Evolutionary conservation across 1,140 invertebrate species (phyloP).

Genomic region (Tribolium castaneum): DNA sequence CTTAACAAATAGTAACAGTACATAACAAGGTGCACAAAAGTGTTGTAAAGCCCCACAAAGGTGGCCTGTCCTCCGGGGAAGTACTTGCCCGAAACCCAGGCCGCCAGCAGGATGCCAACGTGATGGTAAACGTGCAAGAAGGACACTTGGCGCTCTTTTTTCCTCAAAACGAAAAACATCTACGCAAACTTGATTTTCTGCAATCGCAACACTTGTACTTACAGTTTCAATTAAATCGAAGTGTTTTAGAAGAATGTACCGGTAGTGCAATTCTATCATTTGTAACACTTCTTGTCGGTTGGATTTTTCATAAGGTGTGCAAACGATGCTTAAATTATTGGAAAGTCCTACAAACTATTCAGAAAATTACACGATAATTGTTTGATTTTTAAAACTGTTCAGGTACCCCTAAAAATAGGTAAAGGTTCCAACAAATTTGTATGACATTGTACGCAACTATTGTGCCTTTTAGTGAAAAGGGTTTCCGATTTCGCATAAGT

Average conservation of each 20-base stretch:
- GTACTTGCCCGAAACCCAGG: constrained; percentile 83
- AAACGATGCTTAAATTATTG: background rate
- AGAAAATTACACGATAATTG: background rate
- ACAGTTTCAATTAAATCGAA: constrained; percentile 6
- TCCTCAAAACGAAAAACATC: constrained; percentile 87
- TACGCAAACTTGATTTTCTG: background rate
- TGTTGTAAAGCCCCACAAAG: constrained; percentile 83
- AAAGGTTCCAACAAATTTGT: background rate
- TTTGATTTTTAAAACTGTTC: background rate
- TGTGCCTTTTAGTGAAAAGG: background rate
- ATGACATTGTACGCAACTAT: background rate
- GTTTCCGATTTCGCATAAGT: background rate
- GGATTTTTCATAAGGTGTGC: background rate
- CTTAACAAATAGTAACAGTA: constrained; percentile 81
- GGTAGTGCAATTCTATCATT: background rate
- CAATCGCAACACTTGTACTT: background rate
- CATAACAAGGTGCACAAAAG: constrained; percentile 88
- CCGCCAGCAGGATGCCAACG: constrained; percentile 83
- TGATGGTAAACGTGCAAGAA: constrained; percentile 94
- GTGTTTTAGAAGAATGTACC: background rate
- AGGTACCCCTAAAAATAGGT: background rate
- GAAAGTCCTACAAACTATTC: background rate
- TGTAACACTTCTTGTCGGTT: background rate
- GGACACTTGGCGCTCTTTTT: constrained; percentile 87
- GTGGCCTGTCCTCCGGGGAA: constrained; percentile 84